Conservation (phyloP, 2,888 invertebrate species). For the Spodoptera littoralis region DNA sequence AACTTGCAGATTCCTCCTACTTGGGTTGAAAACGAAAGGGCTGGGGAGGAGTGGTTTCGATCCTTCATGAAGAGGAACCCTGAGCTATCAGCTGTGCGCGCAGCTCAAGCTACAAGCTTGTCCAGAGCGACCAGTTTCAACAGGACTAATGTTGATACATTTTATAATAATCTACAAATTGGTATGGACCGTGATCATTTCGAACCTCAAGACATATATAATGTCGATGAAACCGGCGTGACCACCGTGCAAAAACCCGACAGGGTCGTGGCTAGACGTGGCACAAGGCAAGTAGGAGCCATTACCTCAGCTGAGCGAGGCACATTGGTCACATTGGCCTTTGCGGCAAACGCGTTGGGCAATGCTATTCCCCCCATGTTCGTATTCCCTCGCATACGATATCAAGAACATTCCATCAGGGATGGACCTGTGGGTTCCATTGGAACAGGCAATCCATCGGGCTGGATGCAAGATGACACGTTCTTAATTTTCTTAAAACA, state of each 20-base stretch:
- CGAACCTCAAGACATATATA: constrained; percentile 53
- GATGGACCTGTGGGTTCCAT: constrained; percentile 1
- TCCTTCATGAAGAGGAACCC: too few species aligned
- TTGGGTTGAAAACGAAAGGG: too few species aligned
- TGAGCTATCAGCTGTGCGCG: too few species aligned
- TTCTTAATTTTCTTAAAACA: background rate
- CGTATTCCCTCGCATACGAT: background rate
- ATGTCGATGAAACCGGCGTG: constrained; percentile 55
- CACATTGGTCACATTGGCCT: too few species aligned
- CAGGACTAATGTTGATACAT: background rate
- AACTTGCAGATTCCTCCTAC: too few species aligned
- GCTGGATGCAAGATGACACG: background rate
- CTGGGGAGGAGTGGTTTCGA: too few species aligned
- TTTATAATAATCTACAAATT: constrained; percentile 23
- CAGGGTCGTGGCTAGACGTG: constrained; percentile 5
- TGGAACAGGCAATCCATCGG: background rate
- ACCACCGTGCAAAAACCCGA: constrained; percentile 11
- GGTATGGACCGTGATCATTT: constrained; percentile 46
- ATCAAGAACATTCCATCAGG: background rate
- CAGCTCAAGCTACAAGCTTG: too few species aligned
- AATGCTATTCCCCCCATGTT: background rate
- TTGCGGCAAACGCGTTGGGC: too few species aligned
- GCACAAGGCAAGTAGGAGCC: constrained; percentile 59
- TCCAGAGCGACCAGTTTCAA: too few species aligned
- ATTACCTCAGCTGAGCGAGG: constrained; percentile 60